Evolutionary conservation across 2,888 invertebrate species (phyloP).

Genomic region (Craniophora ligustri): DNA sequence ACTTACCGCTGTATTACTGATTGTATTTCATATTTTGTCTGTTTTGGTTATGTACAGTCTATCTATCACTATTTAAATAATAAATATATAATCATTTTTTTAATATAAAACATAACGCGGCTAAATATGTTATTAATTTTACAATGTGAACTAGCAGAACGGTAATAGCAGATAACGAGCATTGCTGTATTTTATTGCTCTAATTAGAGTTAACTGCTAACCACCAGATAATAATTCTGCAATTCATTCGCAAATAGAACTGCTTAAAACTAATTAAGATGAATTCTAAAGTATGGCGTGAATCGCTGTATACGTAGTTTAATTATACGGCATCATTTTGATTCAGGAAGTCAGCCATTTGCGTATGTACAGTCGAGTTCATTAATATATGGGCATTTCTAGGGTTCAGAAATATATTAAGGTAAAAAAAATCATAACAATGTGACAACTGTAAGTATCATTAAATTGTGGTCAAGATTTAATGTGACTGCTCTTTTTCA

Average conservation of each 20-base stretch:
- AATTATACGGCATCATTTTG: neutral
- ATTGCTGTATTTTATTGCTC: conserved; percentile 17
- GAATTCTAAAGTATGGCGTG: conserved; percentile 26
- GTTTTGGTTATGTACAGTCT: no score
- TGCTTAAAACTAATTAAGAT: conserved; percentile 18
- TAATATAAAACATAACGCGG: no score
- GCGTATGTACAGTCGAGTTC: neutral
- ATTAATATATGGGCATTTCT: no score
- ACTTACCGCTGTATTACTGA: no score
- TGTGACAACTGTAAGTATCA: no score
- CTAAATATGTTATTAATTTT: conserved; percentile 17
- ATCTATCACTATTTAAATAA: no score
- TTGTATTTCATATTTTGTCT: no score
- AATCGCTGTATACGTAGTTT: conserved; percentile 14
- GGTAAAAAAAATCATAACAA: no score
- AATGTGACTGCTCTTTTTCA: no score
- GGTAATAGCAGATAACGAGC: conserved; percentile 13
- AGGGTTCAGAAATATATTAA: no score
- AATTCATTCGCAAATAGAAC: conserved; percentile 36
- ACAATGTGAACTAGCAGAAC: conserved; percentile 6
- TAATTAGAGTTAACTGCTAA: conserved; percentile 19
- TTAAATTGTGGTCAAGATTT: no score
- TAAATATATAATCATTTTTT: no score
- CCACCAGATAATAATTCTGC: conserved; percentile 39
- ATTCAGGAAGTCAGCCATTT: conserved; percentile 12